Evolutionary conservation across 2,888 invertebrate species (phyloP), one percentile per base, ranked within the genome.

Genomic region (Ommatoiulus sabulosus): DNA sequence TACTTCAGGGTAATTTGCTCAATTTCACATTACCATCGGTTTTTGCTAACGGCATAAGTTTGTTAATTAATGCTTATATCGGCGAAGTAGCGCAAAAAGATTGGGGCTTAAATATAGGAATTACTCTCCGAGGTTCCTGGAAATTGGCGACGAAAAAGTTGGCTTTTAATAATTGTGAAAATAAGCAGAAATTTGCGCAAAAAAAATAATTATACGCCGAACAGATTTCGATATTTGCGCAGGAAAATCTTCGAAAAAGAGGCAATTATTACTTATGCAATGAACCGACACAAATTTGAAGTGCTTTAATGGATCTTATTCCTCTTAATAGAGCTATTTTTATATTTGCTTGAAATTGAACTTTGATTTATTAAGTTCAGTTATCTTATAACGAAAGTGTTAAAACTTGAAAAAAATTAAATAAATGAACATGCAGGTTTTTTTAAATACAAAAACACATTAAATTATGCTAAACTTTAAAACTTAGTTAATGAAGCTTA

Each of bases 11-110:
- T 63, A 63, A 63, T 63, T 63, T 63, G 63, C 63, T 63, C 63
- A 63, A 63, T 63, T 63, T 63, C 63, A 20, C 63, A 63, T 63
- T 63, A 63, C 63, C 63, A 63, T 63, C 63, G 63, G 63, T 63
- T 63, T 63, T 63, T 63, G 63, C 63, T 63, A 63, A 63, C 63
- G 63, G 63, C 63, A 63, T 63, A 63, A 63, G 63, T 63, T 63
- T 63, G 63, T 63, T 63, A 63, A 63, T 63, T 63, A 63, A 63
- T 63, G 63, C 63, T 63, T 63, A 63, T 20, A 63, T 63, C 20
- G 63, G 63, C n/a, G 20, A 63, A 63, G 63, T 20, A 8, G 63
- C 20, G 63, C 63, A 8, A 8, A 15, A 20, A 17, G 17, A 12
- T 63, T 63, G 63, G 20, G 20, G 20, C 20, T 63, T 20, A 63